Percentiles rank a stretch among this genome's conserved stretches.
phyloP scores from a whole-genome alignment of 2,113 vertebrate species.

The Dascyllus trimaculatus region DNA sequence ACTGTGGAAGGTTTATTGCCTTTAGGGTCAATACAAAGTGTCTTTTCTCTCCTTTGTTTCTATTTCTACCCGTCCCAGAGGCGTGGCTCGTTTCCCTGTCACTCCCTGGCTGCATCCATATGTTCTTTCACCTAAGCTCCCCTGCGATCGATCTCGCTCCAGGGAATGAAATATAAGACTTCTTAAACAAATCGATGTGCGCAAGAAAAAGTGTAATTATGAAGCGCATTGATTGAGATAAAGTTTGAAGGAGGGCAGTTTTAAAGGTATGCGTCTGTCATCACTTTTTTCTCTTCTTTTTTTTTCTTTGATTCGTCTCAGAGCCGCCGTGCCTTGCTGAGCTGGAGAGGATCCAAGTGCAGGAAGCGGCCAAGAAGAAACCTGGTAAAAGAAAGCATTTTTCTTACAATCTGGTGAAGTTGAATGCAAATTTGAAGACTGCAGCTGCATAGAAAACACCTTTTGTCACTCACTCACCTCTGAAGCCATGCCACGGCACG shows the following conservation, averaged over 20 bases:
- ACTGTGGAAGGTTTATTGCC: background rate
- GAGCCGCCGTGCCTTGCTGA: constrained; percentile 96
- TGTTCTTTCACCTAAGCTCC: constrained; percentile 59
- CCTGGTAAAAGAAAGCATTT: constrained; percentile 74
- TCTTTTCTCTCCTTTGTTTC: constrained; percentile 35
- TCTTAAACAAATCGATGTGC: constrained; percentile 62
- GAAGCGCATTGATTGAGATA: constrained; percentile 64
- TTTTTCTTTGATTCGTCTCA: constrained; percentile 65
- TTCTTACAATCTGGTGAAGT: background rate
- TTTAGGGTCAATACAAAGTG: constrained; percentile 3
- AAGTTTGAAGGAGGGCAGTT: constrained; percentile 52
- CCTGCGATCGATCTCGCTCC: constrained; percentile 34
- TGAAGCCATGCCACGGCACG: background rate
- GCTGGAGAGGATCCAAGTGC: constrained; percentile 94
- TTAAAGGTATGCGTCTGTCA: constrained; percentile 34
- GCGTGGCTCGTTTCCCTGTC: constrained; percentile 24
- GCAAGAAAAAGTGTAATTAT: constrained; percentile 59
- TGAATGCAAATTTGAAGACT: constrained; percentile 1
- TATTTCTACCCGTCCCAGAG: constrained; percentile 33
- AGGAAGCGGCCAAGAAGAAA: constrained; percentile 92
- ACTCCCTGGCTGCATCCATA: constrained; percentile 38
- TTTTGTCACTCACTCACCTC: constrained; percentile 6
- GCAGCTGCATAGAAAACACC: background rate
- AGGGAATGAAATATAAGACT: constrained; percentile 56
- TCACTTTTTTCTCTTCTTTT: constrained; percentile 55